phyloP scores from a whole-genome alignment of 2,797 vertebrate genomes.

The Liasis olivaceus region DNA sequence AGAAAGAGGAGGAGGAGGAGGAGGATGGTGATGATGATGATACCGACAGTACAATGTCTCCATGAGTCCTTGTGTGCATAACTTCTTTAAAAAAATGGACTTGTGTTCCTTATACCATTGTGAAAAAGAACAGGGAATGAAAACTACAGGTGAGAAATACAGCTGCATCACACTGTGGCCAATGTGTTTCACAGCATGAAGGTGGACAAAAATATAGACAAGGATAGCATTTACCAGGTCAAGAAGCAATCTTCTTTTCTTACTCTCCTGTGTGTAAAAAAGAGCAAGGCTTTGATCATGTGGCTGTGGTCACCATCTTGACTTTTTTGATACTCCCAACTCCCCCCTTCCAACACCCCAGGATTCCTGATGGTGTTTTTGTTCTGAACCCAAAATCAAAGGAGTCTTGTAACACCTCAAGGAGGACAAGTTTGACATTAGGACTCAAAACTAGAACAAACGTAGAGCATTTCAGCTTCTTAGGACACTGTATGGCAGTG shows the following conservation, averaged over 20 bases:
- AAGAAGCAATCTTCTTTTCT: not conserved
- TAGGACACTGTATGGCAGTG: not conserved
- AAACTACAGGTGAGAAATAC: not conserved
- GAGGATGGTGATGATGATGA: conserved; percentile 43
- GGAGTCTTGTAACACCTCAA: not conserved
- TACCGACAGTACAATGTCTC: not conserved
- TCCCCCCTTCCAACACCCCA: not conserved
- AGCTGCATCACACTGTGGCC: not conserved
- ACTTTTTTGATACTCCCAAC: not conserved
- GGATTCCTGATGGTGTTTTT: not conserved
- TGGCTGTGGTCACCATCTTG: not conserved
- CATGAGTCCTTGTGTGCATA: not conserved
- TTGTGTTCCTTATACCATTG: conserved; percentile 34
- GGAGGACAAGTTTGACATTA: not conserved
- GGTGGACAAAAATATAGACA: not conserved
- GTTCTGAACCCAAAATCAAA: not conserved
- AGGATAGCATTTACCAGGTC: not conserved
- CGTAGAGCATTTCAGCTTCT: not conserved
- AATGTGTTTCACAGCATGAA: not conserved
- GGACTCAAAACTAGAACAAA: not conserved
- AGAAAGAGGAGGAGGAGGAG: conserved; percentile 35
- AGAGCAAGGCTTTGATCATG: not conserved
- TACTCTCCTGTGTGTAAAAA: not conserved
- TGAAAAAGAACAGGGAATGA: conserved; percentile 18
- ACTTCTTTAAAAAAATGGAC: not conserved